Evolutionary conservation across 2,797 vertebrate genomes (phyloP).

Genomic region (Enteromius viviparus): DNA sequence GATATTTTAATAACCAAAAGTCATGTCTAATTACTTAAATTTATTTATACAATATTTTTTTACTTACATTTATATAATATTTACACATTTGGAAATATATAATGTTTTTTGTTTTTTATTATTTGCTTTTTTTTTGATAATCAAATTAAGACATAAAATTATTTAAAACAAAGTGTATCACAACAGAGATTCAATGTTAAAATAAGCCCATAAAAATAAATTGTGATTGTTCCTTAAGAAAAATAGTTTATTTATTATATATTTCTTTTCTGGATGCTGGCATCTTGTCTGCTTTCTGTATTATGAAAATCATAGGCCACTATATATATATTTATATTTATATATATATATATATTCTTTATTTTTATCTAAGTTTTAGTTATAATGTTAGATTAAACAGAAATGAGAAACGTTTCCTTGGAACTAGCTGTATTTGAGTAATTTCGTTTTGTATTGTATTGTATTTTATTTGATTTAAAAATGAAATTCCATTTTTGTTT

Average conservation of each 20-base stretch:
- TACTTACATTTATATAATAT: not conserved
- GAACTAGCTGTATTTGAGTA: not conserved
- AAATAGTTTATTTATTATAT: not conserved
- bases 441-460: too few species aligned
- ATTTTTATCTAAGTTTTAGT: not conserved
- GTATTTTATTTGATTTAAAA: not conserved
- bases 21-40: not conserved
- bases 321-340: not conserved
- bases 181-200: not conserved
- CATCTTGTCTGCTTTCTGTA: not conserved
- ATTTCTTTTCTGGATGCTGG: not conserved
- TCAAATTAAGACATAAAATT: not conserved
- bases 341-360: not conserved
- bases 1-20: not conserved
- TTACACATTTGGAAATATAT: not conserved
- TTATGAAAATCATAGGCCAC: not conserved
- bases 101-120: too few species aligned
- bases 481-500: not conserved
- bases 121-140: not conserved
- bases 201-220: not conserved
- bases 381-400: not conserved
- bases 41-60: not conserved
- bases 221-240: not conserved
- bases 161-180: not conserved
- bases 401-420: not conserved